phyloP scores from a whole-genome alignment of 2,113 vertebrate species.

The Albula goreensis region DNA sequence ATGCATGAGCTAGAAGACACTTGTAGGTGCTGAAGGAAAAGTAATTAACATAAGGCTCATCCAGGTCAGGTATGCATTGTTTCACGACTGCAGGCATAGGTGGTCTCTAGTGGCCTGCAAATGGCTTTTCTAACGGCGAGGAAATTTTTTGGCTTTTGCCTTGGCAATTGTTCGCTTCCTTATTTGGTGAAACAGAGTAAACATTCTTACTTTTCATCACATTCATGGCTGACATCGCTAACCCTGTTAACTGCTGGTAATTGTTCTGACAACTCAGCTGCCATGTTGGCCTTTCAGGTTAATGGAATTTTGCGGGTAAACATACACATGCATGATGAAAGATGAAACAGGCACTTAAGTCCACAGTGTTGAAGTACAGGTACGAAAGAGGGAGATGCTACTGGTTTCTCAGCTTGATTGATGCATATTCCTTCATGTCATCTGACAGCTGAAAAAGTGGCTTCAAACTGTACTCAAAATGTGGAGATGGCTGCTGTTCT shows the following conservation, averaged over 20 bases:
- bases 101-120: not conserved
- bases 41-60: not conserved
- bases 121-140: too few species aligned
- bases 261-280: too few species aligned
- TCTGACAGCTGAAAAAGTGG: not conserved
- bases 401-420: not conserved
- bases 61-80: not conserved
- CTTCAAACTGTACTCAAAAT: not conserved
- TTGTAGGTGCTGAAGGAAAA: not conserved
- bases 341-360: too few species aligned
- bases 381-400: not conserved
- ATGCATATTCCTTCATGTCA: not conserved
- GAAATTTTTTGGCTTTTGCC: not conserved
- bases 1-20: not conserved
- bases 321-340: too few species aligned
- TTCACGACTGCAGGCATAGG: not conserved
- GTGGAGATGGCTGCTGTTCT: not conserved
- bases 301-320: not conserved
- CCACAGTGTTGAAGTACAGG: too few species aligned
- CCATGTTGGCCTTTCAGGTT: not conserved
- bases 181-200: not conserved
- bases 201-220: not conserved
- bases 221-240: not conserved
- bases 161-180: not conserved
- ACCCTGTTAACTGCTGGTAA: not conserved